These are phyloP conservation scores for Urocitellus parryii DNA, from an alignment of 2,113 vertebrate species.

Conservation along the genomic window DNA sequence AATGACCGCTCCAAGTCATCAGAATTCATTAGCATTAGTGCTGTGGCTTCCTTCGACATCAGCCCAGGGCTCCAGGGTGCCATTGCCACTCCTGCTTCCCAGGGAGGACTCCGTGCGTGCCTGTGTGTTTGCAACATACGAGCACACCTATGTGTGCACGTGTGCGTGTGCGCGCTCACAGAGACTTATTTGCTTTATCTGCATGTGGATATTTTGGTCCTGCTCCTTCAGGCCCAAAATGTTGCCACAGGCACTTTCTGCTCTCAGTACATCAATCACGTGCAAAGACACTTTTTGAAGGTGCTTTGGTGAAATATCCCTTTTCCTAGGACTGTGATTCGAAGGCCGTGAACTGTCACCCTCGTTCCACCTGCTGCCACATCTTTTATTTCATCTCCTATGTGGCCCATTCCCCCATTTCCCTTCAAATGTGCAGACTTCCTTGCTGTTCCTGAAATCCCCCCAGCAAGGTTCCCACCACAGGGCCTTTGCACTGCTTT, in stretches of 20 bases:
- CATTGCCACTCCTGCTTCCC: neutral
- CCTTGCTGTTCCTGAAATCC: neutral
- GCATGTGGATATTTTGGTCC: neutral
- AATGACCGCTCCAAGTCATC: slow-evolving; percentile 97
- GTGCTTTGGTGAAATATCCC: neutral
- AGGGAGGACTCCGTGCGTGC: neutral
- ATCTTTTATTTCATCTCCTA: neutral
- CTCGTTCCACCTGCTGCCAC: neutral
- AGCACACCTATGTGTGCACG: neutral
- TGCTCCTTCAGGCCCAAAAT: neutral
- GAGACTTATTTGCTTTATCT: no score
- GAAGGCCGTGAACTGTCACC: accelerated
- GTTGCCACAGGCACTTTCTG: neutral
- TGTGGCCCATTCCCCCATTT: neutral
- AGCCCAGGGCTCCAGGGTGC: slow-evolving; percentile 89
- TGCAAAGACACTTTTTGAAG: neutral
- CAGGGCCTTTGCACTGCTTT: neutral
- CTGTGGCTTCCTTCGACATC: slow-evolving; percentile 88
- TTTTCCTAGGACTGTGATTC: neutral
- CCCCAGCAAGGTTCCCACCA: neutral
- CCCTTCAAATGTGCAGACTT: neutral
- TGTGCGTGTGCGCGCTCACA: accelerated
- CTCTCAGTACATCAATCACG: accelerated
- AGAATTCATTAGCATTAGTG: slow-evolving; percentile 98
- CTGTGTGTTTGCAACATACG: no score